These are phyloP conservation scores for Carassius gibelio DNA, from an alignment of 2,113 vertebrate species.

Conservation along the genomic window DNA sequence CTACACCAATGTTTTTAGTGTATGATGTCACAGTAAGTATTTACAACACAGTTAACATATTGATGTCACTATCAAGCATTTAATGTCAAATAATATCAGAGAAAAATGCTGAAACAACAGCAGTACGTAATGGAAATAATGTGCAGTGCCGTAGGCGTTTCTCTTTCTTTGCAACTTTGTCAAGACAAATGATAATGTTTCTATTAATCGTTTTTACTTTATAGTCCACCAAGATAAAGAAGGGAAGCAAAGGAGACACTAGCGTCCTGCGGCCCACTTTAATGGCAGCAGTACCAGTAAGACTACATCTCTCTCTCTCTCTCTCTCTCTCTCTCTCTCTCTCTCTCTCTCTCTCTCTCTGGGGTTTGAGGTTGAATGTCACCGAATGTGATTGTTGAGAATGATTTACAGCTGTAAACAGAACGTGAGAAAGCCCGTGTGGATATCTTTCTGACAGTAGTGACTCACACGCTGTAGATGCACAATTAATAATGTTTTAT, in stretches of 20 bases:
- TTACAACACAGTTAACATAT: too few relatives aligned
- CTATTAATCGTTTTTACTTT: background rate
- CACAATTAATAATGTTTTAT: constrained; percentile 18
- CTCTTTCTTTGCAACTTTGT: background rate
- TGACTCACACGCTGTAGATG: background rate
- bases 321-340: background rate
- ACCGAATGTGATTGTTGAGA: constrained; percentile 68
- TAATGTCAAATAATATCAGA: background rate
- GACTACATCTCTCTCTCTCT: constrained; percentile 44
- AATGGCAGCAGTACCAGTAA: constrained; percentile 95
- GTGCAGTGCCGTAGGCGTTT: background rate
- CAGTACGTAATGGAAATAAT: background rate
- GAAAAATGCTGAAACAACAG: background rate
- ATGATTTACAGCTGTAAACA: constrained; percentile 76
- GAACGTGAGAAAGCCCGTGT: constrained; percentile 78
- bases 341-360: background rate
- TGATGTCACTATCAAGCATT: too few relatives aligned
- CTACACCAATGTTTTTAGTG: too few relatives aligned
- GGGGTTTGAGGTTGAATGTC: constrained; percentile 63
- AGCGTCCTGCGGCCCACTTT: constrained; percentile 87
- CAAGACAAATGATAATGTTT: background rate
- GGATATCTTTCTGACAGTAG: constrained; percentile 67
- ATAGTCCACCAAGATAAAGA: constrained; percentile 98
- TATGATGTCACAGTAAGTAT: too few relatives aligned
- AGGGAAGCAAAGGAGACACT: constrained; percentile 91